phyloP scores from a whole-genome alignment of 1,140 invertebrate species.

The Danaus melanippus region DNA sequence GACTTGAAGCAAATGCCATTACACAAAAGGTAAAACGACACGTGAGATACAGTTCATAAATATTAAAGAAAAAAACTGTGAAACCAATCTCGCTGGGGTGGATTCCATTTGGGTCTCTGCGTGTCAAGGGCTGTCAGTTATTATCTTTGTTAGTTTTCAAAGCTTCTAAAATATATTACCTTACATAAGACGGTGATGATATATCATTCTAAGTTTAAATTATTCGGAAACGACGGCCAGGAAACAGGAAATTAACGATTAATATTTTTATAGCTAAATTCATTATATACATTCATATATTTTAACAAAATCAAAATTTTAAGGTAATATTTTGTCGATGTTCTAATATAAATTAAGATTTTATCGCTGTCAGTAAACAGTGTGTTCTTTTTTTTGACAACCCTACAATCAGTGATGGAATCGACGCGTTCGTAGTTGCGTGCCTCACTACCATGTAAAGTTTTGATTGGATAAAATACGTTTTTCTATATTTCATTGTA shows the following conservation, averaged over 20 bases:
- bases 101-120: conserved; percentile 37
- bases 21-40: conserved; percentile 52
- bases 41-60: conserved; percentile 58
- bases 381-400: no score
- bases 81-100: conserved; percentile 53
- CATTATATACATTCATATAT: no score
- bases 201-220: no score
- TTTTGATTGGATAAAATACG: conserved; percentile 56
- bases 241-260: no score
- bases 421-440: conserved; percentile 52
- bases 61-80: conserved; percentile 63
- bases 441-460: conserved; percentile 42
- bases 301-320: no score
- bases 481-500: conserved; percentile 58
- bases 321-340: no score
- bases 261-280: no score
- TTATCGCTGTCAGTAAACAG: no score
- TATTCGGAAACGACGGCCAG: no score
- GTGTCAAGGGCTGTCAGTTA: background rate
- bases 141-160: conserved; percentile 1
- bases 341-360: no score
- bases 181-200: no score
- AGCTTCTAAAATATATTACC: background rate
- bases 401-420: no score
- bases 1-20: conserved; percentile 52